A percentile compares a stretch with the other conserved stretches of the same genome.
Conservation (phyloP, 1,140 invertebrate species). For the Sarcophaga peregrina region DNA sequence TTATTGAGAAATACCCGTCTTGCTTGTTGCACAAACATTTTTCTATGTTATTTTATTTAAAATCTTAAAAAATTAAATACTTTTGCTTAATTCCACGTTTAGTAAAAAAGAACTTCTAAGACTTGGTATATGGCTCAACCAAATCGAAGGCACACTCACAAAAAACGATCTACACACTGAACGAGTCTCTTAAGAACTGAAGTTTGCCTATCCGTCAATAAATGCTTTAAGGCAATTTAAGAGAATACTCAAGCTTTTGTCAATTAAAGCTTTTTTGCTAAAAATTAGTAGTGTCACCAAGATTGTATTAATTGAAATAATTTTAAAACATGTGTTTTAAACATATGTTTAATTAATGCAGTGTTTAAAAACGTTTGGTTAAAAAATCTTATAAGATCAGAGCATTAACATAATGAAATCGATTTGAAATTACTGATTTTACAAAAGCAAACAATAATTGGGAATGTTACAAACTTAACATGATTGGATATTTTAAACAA, state of each 20-base stretch:
- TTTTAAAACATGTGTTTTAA: too few relatives aligned
- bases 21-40: constrained; percentile 41
- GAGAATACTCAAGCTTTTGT: too few relatives aligned
- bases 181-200: constrained; percentile 17
- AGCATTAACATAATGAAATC: too few relatives aligned
- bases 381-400: too few relatives aligned
- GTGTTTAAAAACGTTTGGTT: too few relatives aligned
- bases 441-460: too few relatives aligned
- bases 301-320: too few relatives aligned
- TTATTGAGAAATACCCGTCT: constrained; percentile 33
- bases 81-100: neutral
- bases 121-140: neutral
- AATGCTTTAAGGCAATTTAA: neutral
- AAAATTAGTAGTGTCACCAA: too few relatives aligned
- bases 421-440: too few relatives aligned
- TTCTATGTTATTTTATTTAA: neutral
- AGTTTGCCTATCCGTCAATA: neutral
- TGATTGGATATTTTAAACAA: too few relatives aligned
- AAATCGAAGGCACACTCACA: neutral
- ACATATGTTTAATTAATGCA: too few relatives aligned
- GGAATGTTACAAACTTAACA: too few relatives aligned
- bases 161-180: neutral
- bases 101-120: neutral
- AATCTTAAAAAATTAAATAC: neutral
- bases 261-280: neutral